phyloP scores from a whole-genome alignment of 1,140 invertebrate genomes.

The Drosophila repletoides region DNA sequence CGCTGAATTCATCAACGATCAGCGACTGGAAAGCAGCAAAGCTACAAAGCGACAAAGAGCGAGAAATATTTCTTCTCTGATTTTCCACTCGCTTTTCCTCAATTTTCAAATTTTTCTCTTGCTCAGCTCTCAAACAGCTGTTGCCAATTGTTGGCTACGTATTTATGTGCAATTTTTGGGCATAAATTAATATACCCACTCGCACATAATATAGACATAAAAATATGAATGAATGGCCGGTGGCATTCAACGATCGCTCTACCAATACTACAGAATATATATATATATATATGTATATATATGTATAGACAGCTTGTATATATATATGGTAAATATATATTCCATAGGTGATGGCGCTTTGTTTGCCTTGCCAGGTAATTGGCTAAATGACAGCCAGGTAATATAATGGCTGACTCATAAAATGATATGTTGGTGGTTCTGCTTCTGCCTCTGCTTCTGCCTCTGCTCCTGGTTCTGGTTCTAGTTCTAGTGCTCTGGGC shows the following conservation, averaged over 20 bases:
- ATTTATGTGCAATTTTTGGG: slow-evolving; percentile 53
- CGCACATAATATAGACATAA: slow-evolving; percentile 34
- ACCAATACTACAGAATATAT: background rate
- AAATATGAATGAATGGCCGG: slow-evolving; percentile 64
- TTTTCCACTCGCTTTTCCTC: background rate
- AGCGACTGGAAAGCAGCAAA: slow-evolving; percentile 54
- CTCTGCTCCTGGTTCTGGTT: background rate
- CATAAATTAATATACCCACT: slow-evolving; percentile 45
- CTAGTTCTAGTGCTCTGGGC: background rate
- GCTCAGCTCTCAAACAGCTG: slow-evolving; percentile 43
- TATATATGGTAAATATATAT: background rate
- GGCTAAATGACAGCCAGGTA: slow-evolving; percentile 64
- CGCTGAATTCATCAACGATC: no score
- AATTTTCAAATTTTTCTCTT: background rate
- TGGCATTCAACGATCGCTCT: slow-evolving; percentile 46
- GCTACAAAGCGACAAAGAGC: slow-evolving; percentile 1
- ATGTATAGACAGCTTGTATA: slow-evolving; percentile 1
- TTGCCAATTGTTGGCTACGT: slow-evolving; percentile 36
- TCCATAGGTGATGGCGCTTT: slow-evolving; percentile 32
- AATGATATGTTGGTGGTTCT: slow-evolving; percentile 5
- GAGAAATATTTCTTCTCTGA: background rate
- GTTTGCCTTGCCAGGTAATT: slow-evolving; percentile 61
- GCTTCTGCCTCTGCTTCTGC: background rate
- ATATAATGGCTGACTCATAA: slow-evolving; percentile 50
- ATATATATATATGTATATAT: slow-evolving; percentile 2